Evolutionary conservation across 2,113 vertebrate genomes (phyloP).

Genomic region (Dunckerocampus dactyliophorus): DNA sequence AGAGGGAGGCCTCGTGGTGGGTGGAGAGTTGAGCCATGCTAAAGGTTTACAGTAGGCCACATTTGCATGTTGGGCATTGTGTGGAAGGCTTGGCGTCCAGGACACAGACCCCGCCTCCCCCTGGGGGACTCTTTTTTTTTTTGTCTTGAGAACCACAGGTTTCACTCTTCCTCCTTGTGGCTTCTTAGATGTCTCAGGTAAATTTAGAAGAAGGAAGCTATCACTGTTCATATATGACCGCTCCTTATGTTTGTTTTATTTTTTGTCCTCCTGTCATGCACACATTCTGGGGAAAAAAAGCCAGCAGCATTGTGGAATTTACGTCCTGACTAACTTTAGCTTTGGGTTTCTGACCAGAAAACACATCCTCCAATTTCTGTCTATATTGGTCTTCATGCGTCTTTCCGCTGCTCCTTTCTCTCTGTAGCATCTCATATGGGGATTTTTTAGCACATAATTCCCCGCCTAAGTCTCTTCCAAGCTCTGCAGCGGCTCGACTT

Average conservation of each 20-base stretch:
- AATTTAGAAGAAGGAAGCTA: constrained; percentile 39
- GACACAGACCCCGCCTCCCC: constrained; percentile 36
- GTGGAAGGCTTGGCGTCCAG: constrained; percentile 61
- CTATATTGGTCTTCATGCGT: constrained; percentile 72
- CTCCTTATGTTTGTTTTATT: constrained; percentile 43
- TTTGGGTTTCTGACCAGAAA: constrained; percentile 77
- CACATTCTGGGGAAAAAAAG: constrained; percentile 17
- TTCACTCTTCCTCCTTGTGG: constrained; percentile 64
- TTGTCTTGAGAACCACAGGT: constrained; percentile 52
- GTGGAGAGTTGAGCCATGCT: constrained; percentile 52
- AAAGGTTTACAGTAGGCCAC: constrained; percentile 62
- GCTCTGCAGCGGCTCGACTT: constrained; percentile 30
- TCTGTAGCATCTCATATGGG: constrained; percentile 25
- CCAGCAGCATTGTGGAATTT: constrained; percentile 70
- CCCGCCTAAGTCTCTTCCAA: constrained; percentile 22
- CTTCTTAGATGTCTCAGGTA: constrained; percentile 58
- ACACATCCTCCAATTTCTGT: constrained; percentile 76
- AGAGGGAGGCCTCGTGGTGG: constrained; percentile 21
- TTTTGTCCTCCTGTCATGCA: constrained; percentile 56
- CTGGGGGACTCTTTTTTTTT: constrained; percentile 40
- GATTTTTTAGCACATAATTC: constrained; percentile 35
- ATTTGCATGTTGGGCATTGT: constrained; percentile 71
- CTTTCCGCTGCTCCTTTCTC: constrained; percentile 50
- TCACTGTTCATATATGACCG: constrained; percentile 57
- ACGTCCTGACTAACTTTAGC: constrained; percentile 76